Evolutionary conservation across 2,888 invertebrate genomes (phyloP), one percentile per base, ranked within the genome.

Genomic region (Epirrhoe tristata): DNA sequence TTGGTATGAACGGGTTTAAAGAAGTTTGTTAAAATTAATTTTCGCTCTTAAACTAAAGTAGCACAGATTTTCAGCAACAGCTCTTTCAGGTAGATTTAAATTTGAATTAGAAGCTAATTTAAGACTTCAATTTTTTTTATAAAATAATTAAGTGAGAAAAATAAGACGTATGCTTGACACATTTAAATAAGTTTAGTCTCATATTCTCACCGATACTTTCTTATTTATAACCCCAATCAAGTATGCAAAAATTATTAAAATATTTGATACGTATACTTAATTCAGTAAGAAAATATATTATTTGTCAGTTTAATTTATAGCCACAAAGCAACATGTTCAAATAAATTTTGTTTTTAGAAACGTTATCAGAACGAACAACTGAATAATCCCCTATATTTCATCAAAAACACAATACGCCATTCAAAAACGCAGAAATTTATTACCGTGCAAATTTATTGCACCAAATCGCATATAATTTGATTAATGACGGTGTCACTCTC

Each of bases 391-490:
- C 66, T 61, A 73, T 70, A 68, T 57, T 60, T 71, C 68, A 66
- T 57, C 66, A 68, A 71, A 74, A 71, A 69, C 69, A 66, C 69
- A 67, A 67, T 58, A 64, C 54, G n/a, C 71, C 64, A 69, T 72
- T 69, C 73, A 73, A 70, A 72, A 70, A 66, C 60, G 66, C 66
- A 73, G 77, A 58, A 79, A 81, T 77, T 80, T 79, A 78, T 78
- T 72, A 77, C 74, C 76, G 73, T 75, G 74, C 76, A 79, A 80
- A 80, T 79, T 79, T 83, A 82, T 80, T 82, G 79, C 78, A 73
- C 77, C 75, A 81, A 83, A 85, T 84, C 81, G 85, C 85, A 83
- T 80, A 76, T 86, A 85, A 87, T 86, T 89, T 91, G 90, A 91
- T 90, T 88, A 90, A 91, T 89, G 88, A 84, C 81, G 65, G 78